Conservation (phyloP, 1,140 invertebrate genomes). For the Argopecten irradians region DNA sequence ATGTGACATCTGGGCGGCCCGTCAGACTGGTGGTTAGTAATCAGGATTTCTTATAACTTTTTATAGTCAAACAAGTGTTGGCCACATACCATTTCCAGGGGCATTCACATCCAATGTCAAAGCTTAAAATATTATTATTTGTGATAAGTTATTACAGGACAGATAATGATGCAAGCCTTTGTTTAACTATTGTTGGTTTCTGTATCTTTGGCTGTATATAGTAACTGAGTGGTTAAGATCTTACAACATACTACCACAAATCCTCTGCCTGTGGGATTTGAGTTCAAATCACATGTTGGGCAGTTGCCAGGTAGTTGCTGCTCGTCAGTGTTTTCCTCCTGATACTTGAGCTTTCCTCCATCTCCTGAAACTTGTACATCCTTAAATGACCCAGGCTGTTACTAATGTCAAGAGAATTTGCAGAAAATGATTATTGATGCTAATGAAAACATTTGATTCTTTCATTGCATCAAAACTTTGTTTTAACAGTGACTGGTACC, state of each 20-base stretch:
- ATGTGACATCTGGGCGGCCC: conserved; percentile 55
- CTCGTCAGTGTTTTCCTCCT: too few relatives aligned
- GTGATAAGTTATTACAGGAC: neutral
- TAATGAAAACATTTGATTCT: neutral
- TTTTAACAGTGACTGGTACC: conserved; percentile 35
- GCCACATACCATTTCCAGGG: neutral
- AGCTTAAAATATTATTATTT: neutral
- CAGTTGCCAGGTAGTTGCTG: too few relatives aligned
- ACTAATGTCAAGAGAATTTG: neutral
- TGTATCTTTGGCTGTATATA: conserved; percentile 18
- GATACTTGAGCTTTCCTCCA: too few relatives aligned
- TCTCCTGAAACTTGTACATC: too few relatives aligned
- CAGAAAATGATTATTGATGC: neutral
- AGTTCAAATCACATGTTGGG: too few relatives aligned
- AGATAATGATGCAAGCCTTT: neutral
- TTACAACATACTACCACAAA: too few relatives aligned
- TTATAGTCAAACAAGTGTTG: neutral
- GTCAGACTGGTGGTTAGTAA: conserved; percentile 60
- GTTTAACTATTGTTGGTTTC: neutral
- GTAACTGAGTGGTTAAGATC: neutral
- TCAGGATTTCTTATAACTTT: neutral
- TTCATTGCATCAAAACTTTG: conserved; percentile 16
- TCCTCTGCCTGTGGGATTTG: too few relatives aligned
- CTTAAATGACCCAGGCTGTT: conserved; percentile 4
- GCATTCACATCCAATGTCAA: neutral